Evolutionary conservation across 2,888 invertebrate genomes (phyloP).

Genomic region (Polydrusus pterygomalis): DNA sequence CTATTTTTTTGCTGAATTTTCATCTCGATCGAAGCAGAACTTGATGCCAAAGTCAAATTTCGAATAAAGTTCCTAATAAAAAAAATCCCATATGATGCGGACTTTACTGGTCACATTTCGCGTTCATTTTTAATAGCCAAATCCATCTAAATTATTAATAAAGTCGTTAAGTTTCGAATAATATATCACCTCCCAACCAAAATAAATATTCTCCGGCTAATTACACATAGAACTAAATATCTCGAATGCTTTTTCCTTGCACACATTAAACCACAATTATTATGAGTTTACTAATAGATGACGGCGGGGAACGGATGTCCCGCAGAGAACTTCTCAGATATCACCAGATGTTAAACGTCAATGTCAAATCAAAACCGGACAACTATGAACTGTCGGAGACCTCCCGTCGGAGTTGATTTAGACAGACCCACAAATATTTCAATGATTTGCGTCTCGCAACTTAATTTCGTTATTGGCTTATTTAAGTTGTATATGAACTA

Average conservation of each 20-base stretch:
- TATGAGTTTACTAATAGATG: conserved; percentile 40
- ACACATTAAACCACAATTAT: conserved; percentile 35
- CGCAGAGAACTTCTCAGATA: conserved; percentile 62
- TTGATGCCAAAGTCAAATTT: too few species aligned
- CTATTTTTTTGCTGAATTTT: too few species aligned
- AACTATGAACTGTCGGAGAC: conserved; percentile 57
- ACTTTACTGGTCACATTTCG: too few species aligned
- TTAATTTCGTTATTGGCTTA: conserved; percentile 39
- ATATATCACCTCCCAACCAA: conserved; percentile 38
- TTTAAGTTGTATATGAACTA: neutral
- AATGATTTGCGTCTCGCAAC: conserved; percentile 20
- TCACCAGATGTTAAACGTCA: conserved; percentile 64
- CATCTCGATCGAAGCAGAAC: too few species aligned
- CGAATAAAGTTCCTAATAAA: too few species aligned
- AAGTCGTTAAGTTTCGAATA: conserved; percentile 31
- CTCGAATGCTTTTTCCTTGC: conserved; percentile 2
- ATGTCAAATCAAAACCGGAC: conserved; percentile 63
- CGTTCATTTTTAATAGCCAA: too few species aligned
- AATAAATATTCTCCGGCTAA: conserved; percentile 38
- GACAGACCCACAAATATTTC: conserved; percentile 32
- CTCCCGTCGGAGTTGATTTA: conserved; percentile 54
- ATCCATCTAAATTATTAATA: conserved; percentile 19
- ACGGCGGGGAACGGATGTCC: conserved; percentile 60
- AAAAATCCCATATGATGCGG: too few species aligned
- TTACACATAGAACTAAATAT: conserved; percentile 23